phyloP scores from a whole-genome alignment of 2,888 invertebrate species.

The Bugula neritina region DNA sequence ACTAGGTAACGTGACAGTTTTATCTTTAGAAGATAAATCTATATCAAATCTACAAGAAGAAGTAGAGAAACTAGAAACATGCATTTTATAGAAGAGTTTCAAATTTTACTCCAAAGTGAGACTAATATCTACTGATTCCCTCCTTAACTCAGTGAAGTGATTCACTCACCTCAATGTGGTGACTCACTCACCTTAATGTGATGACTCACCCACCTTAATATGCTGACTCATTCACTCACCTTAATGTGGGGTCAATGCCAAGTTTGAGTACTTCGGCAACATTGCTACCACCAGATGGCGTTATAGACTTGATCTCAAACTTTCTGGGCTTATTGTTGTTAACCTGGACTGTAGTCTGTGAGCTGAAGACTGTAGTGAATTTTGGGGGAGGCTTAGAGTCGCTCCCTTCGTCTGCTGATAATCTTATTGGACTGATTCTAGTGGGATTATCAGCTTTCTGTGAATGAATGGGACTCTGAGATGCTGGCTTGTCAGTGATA shows the following conservation, averaged over 20 bases:
- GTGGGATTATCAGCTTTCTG: background rate
- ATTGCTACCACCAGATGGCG: background rate
- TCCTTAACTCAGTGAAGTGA: too few relatives aligned
- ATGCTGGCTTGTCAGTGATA: slow-evolving; percentile 10
- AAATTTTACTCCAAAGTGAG: too few relatives aligned
- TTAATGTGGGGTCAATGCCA: background rate
- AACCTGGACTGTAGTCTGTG: background rate
- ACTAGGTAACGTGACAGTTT: background rate
- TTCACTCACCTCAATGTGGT: too few relatives aligned
- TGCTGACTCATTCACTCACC: background rate
- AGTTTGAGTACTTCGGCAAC: background rate
- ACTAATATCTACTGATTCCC: too few relatives aligned
- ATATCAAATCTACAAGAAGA: slow-evolving; percentile 18
- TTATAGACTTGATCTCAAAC: slow-evolving; percentile 19
- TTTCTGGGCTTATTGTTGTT: slow-evolving; percentile 9
- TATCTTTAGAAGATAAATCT: background rate
- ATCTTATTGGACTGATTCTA: slow-evolving; percentile 12
- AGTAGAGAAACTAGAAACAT: too few relatives aligned
- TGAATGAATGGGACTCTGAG: background rate
- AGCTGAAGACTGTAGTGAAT: slow-evolving; percentile 8
- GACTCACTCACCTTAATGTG: too few relatives aligned
- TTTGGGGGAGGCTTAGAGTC: slow-evolving; percentile 12
- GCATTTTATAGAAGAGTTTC: too few relatives aligned
- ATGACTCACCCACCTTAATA: too few relatives aligned
- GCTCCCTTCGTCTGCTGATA: background rate